These are phyloP conservation scores for Volucella bombylans DNA, from an alignment of 2,888 invertebrate species.

Conservation along the genomic window DNA sequence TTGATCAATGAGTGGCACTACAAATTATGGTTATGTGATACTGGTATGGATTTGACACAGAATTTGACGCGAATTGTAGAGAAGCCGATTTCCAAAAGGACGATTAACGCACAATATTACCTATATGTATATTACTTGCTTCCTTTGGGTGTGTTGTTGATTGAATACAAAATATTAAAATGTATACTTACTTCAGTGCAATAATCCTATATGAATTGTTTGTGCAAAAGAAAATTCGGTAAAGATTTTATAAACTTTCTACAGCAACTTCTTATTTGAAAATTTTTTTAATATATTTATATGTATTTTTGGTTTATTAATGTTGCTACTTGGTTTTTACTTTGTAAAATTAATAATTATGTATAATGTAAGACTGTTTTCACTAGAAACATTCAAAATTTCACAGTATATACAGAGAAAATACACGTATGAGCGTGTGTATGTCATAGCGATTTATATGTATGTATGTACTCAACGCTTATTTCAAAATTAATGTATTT, in stretches of 20 bases:
- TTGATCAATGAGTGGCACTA: conserved; percentile 83
- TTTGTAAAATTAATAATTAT: conserved; percentile 44
- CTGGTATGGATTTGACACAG: conserved; percentile 82
- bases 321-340: conserved; percentile 47
- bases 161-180: conserved; percentile 13
- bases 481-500: conserved; percentile 37
- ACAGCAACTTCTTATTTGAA: conserved; percentile 9
- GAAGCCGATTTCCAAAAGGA: conserved; percentile 45
- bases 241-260: neutral
- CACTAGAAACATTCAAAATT: conserved; percentile 31
- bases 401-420: conserved; percentile 15
- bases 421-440: neutral
- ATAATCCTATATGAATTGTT: conserved; percentile 53
- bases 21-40: conserved; percentile 83
- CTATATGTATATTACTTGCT: conserved; percentile 24
- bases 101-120: conserved; percentile 55
- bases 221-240: conserved; percentile 14
- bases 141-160: conserved; percentile 29
- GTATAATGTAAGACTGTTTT: conserved; percentile 67
- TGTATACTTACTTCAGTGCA: conserved; percentile 50
- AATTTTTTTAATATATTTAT: conserved; percentile 10
- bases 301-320: conserved; percentile 29
- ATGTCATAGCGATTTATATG: conserved; percentile 15
- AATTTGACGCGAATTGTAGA: conserved; percentile 61
- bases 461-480: conserved; percentile 17